These are phyloP conservation scores for Hemichromis elongatus DNA, from an alignment of 2,113 vertebrate genomes.

Conservation along the genomic window DNA sequence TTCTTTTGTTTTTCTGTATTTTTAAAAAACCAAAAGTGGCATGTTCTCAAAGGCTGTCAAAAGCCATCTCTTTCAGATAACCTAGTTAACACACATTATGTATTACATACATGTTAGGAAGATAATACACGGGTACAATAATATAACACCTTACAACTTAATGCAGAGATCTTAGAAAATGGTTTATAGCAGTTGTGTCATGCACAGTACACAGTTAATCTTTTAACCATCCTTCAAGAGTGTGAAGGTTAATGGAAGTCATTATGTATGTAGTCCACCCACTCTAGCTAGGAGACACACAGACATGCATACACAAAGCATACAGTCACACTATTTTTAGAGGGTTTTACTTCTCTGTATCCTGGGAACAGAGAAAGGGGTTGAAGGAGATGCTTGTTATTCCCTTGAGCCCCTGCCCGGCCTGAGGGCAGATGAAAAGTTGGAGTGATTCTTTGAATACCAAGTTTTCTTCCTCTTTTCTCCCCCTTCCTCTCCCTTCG, in stretches of 20 bases:
- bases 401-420: conserved; percentile 53
- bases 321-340: conserved; percentile 65
- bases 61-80: not conserved
- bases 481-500: not conserved
- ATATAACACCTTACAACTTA: not conserved
- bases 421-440: conserved; percentile 63
- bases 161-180: not conserved
- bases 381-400: conserved; percentile 68
- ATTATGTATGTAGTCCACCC: conserved; percentile 58
- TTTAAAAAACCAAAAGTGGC: not conserved
- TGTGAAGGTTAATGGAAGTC: conserved; percentile 66
- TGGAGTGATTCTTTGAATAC: conserved; percentile 49
- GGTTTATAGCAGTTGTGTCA: not conserved
- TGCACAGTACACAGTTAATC: conserved; percentile 19
- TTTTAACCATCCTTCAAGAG: conserved; percentile 24
- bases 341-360: conserved; percentile 54
- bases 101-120: not conserved
- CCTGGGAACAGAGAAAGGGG: conserved; percentile 45
- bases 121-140: not conserved
- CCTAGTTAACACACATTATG: not conserved
- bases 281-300: conserved; percentile 18
- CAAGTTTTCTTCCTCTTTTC: conserved; percentile 40
- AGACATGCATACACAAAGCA: conserved; percentile 36
- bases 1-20: not conserved
- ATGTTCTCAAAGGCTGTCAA: not conserved